Base-by-base conservation (phyloP, 2,888 invertebrate species). In the Myopa tessellatipennis region DNA sequence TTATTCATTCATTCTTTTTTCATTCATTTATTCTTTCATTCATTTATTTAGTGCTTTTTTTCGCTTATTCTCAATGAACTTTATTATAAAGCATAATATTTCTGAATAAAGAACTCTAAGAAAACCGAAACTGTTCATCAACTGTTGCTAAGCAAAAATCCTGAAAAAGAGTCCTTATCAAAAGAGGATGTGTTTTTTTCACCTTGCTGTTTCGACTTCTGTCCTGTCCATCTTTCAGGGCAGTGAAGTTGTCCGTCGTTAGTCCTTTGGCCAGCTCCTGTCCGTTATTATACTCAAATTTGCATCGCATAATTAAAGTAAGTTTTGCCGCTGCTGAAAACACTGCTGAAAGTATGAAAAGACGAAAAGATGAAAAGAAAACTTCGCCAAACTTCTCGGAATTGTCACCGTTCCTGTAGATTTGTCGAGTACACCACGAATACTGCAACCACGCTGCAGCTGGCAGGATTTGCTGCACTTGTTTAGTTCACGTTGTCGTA, bases 401-500 rank as follows among this genome's bases (percentile, higher is more conserved):
- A 67, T 74, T 74, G 67, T 74, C 74, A 58, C 74, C 65, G 55
- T 74, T 74, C 65, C 67, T 67, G 67, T 65, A 65, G 38, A 74
- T 74, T 74, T 67, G 67, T 36, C 61, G 45, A 67, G 67, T 45
- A 40, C 67, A 40, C 67, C 7, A 45, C 45, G 45, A 45, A 45
- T 45, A 10, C 45, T 0, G 67, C 40, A 16, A n/a, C 67, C n/a
- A 45, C 3, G 70, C 8, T 52, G 52, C 40, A 67, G 55, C 16
- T 26, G 16, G 16, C 16, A 26, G 10, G 16, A 60, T 58, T n/a
- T 1, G 60, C 61, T 34, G 58, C 70, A 70, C 52, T 34, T 68
- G 68, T 16, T 16, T 38, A 26, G 26, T 68, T 38, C 34, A 16
- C 40, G 40, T 16, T 40, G 40, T 40, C 38, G 40, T 26, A 1